Conservation (phyloP, 2,113 vertebrate species). For the Chunga burmeisteri region DNA sequence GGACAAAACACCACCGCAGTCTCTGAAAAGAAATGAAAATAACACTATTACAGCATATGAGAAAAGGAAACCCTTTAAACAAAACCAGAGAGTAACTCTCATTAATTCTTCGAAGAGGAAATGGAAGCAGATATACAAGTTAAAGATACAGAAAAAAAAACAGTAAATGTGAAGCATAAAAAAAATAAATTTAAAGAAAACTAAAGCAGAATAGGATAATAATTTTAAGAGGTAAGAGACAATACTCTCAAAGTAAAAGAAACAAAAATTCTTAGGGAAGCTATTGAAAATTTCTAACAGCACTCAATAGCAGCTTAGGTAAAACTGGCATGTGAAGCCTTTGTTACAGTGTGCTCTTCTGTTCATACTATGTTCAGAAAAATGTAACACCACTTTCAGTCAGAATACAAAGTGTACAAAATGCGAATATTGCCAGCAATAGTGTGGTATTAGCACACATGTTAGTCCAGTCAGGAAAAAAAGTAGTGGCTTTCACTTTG, state of each 20-base stretch:
- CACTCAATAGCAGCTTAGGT: background rate
- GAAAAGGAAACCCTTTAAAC: background rate
- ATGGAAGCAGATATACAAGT: background rate
- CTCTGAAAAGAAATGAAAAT: background rate
- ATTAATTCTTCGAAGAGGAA: background rate
- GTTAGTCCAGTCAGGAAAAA: background rate
- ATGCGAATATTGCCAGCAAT: background rate
- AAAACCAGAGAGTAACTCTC: background rate
- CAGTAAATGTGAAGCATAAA: background rate
- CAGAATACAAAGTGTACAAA: background rate
- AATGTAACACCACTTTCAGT: background rate
- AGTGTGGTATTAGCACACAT: background rate
- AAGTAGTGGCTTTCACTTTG: background rate
- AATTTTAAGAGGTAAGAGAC: background rate
- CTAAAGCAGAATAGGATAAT: background rate
- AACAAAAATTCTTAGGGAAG: background rate
- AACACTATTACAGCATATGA: background rate
- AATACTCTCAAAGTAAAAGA: background rate
- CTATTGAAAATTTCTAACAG: background rate
- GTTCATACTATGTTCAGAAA: background rate
- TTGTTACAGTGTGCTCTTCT: background rate
- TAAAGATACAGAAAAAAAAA: background rate
- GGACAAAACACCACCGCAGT: background rate
- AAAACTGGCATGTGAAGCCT: background rate
- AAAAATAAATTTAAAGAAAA: background rate